phyloP scores from a whole-genome alignment of 2,113 vertebrate species.

The Zosterops japonicus region DNA sequence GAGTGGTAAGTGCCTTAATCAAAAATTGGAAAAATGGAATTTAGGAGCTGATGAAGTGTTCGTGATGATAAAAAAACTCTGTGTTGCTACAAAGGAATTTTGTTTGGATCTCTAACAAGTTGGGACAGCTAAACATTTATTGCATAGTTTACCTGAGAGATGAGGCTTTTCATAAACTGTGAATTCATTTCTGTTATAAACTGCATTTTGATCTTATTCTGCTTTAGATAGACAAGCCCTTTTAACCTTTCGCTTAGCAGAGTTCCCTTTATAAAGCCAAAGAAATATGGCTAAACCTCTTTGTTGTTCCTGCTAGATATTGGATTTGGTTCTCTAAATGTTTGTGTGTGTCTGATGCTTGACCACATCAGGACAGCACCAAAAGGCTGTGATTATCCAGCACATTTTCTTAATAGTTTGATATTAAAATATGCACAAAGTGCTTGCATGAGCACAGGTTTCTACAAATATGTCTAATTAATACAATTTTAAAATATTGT shows the following conservation, averaged over 20 bases:
- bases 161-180: neutral
- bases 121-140: neutral
- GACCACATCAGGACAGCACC: neutral
- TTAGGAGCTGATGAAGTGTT: neutral
- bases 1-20: neutral
- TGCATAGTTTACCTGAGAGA: neutral
- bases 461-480: conserved; percentile 13
- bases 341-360: neutral
- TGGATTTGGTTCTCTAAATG: neutral
- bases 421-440: neutral
- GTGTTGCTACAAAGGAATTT: neutral
- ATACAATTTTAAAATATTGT: conserved; percentile 10
- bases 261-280: neutral
- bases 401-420: neutral
- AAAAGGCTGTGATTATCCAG: neutral
- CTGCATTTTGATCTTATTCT: neutral
- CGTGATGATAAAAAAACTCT: neutral
- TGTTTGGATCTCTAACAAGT: neutral
- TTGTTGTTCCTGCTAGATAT: neutral
- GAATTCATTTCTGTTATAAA: neutral
- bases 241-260: neutral
- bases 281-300: neutral
- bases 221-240: neutral
- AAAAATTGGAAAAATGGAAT: neutral
- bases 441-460: neutral